Conservation (phyloP, 2,797 vertebrate genomes). For the Channa striata region DNA sequence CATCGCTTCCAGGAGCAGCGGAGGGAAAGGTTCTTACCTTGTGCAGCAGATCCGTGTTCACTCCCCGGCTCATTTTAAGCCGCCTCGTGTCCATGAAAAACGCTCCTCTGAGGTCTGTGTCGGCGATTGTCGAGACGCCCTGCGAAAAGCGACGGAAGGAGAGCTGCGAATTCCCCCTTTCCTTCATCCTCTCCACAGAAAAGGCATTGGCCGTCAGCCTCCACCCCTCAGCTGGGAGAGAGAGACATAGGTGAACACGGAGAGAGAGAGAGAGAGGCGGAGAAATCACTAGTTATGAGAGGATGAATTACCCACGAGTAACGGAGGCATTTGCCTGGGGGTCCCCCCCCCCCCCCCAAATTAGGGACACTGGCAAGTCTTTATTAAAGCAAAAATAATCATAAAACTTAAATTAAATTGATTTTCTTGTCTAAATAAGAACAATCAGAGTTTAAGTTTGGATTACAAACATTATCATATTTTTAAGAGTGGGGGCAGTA, state of each 20-base stretch:
- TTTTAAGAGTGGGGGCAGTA: too few relatives aligned
- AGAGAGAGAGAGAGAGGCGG: constrained; percentile 29
- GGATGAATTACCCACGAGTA: neutral
- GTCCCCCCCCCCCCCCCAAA: neutral
- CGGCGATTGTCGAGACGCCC: constrained; percentile 18
- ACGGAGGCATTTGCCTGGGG: neutral
- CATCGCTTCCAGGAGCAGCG: neutral
- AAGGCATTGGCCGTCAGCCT: constrained; percentile 64
- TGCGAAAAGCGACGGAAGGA: constrained; percentile 36
- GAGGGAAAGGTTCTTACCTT: constrained; percentile 54
- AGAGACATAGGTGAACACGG: constrained; percentile 39
- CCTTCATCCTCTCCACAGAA: constrained; percentile 66
- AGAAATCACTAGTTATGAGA: constrained; percentile 12
- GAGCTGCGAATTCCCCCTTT: constrained; percentile 49
- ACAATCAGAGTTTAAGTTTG: neutral
- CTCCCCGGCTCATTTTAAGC: constrained; percentile 51
- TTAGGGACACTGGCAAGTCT: too few relatives aligned
- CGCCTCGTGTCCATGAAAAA: constrained; percentile 28
- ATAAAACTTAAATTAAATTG: neutral
- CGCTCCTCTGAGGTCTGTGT: constrained; percentile 1
- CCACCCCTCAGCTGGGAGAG: constrained; percentile 65
- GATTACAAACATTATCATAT: neutral
- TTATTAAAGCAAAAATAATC: too few relatives aligned
- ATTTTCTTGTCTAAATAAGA: neutral
- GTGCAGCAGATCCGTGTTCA: constrained; percentile 56